Percentiles rank a stretch among this genome's conserved stretches.
Evolutionary conservation across 1,140 invertebrate species (phyloP).

Genomic region (Tyrophagus putrescentiae): DNA sequence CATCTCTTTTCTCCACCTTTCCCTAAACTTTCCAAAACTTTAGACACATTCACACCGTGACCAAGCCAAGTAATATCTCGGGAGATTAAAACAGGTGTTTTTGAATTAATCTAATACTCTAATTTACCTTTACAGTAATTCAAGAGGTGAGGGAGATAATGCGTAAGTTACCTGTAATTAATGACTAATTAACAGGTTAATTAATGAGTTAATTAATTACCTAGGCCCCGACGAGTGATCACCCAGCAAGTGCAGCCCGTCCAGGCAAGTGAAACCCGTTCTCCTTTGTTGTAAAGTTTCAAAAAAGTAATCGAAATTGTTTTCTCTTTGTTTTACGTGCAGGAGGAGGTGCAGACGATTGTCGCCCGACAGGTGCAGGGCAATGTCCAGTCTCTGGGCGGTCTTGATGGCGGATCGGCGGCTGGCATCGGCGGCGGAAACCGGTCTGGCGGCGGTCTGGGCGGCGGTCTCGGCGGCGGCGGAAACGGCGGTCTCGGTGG

Average conservation of each 20-base stretch:
- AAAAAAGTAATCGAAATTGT: no score
- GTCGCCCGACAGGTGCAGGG: not conserved
- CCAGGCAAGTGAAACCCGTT: not conserved
- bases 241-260: not conserved
- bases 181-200: no score
- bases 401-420: not conserved
- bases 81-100: no score
- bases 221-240: not conserved
- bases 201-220: no score
- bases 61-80: no score
- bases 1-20: no score
- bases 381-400: not conserved
- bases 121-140: no score
- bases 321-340: no score
- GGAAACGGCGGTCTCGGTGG: no score
- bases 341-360: not conserved
- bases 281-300: not conserved
- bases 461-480: not conserved
- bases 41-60: constrained; percentile 3
- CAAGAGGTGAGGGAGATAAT: not conserved
- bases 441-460: not conserved
- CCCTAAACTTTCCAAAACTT: no score
- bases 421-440: not conserved
- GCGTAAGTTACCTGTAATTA: no score
- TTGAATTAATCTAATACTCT: no score